Base-by-base conservation (phyloP, 2,113 vertebrate species). In the Gopherus evgoodei region DNA sequence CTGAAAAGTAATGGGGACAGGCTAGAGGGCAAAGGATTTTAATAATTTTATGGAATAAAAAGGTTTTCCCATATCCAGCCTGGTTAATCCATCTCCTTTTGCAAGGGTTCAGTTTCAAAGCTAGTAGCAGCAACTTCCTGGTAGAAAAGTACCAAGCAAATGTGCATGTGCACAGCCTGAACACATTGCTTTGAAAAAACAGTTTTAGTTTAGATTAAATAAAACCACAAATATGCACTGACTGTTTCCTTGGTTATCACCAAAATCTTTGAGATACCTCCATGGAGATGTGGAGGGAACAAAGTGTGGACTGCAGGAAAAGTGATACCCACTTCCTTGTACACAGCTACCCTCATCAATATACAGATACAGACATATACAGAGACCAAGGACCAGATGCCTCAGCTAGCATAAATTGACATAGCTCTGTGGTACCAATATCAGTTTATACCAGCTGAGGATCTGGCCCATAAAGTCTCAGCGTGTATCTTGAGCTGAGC, bases 391-490 rank as follows among this genome's bases (percentile, higher is more conserved):
- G 5, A 80, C 8, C 42, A 90, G 54, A 83, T 79, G n/a, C 65
- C 85, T 12, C 6, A 53, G 76, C 25, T 75, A 5, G 1, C 19
- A 4, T 56, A 62, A 83, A 72, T 44, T 9, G 52, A 4, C 9
- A 6, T 1, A 11, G 54, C 24, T 0, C 0, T 0, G 0, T 29
- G 27, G 42, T 72, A 65, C 31, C n/a, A 83, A 16, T 0, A 1
- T n/a, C 1, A 5, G n/a, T 9, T 90, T 25, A 9, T 27, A 8
- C 9, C 62, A 54, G 8, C 42, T 2, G 3, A 78, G n/a, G 22
- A 53, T 8, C 21, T 3, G 10, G 25, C 14, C 11, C 57, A 38
- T 12, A 72, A 11, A 19, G 35, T 69, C 19, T 69, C 35, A 69
- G 35, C 65, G 19, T 69, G 35, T 19, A 69, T 78, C 25, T 25